phyloP scores from a whole-genome alignment of 2,113 vertebrate species.

The Nothobranchius furzeri region DNA sequence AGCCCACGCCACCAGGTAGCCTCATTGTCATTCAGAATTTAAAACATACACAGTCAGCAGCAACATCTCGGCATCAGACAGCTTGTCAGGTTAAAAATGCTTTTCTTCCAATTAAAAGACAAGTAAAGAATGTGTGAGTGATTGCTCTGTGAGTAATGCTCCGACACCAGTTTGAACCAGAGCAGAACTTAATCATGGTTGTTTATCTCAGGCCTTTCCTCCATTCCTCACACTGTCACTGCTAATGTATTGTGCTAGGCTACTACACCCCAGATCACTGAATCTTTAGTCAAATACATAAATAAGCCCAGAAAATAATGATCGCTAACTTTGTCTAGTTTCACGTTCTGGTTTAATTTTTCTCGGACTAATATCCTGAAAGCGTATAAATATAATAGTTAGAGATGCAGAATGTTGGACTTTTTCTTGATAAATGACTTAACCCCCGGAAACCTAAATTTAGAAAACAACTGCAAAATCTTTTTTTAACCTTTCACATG shows the following conservation, averaged over 20 bases:
- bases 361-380: too few species aligned
- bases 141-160: constrained; percentile 26
- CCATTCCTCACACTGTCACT: constrained; percentile 9
- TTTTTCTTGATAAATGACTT: constrained; percentile 4
- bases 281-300: neutral
- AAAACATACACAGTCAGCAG: constrained; percentile 27
- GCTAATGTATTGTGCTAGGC: neutral
- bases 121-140: constrained; percentile 31
- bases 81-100: constrained; percentile 48
- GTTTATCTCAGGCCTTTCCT: constrained; percentile 16
- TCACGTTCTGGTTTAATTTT: too few species aligned
- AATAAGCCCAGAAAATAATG: neutral
- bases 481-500: too few species aligned
- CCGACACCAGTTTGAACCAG: constrained; percentile 36
- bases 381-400: too few species aligned
- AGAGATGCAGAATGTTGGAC: neutral
- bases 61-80: constrained; percentile 35
- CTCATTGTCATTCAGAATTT: constrained; percentile 48
- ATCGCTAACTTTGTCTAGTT: too few species aligned
- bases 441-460: too few species aligned
- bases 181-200: constrained; percentile 22
- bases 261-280: neutral
- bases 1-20: constrained; percentile 31
- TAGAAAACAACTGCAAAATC: too few species aligned
- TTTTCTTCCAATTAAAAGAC: constrained; percentile 40